These are phyloP conservation scores for Caenorhabditis briggsae DNA, from an alignment of 1,140 invertebrate species.

Conservation along the genomic window DNA sequence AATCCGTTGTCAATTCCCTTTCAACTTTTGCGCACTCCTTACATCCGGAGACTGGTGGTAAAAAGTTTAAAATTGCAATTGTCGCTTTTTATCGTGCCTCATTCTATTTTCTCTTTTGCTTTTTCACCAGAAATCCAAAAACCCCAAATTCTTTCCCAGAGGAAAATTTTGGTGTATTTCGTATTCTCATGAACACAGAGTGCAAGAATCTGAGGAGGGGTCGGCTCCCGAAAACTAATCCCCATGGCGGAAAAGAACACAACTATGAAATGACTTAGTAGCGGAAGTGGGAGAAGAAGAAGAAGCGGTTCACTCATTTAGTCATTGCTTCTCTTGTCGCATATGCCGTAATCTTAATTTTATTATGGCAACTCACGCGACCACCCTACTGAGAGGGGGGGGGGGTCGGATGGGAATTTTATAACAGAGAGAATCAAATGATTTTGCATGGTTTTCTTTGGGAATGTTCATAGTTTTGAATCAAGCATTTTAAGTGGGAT, in stretches of 20 bases:
- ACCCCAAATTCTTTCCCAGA: not conserved
- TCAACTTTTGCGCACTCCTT: slow-evolving; percentile 52
- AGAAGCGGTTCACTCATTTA: slow-evolving; percentile 30
- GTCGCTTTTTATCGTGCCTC: not conserved
- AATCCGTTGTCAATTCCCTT: slow-evolving; percentile 38
- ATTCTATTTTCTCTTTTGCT: not conserved
- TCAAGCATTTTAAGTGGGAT: too few species aligned
- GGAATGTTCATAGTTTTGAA: too few species aligned
- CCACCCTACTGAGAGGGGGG: not conserved
- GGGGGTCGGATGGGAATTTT: not conserved
- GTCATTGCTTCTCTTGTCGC: slow-evolving; percentile 30
- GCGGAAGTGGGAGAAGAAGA: not conserved
- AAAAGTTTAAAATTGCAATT: slow-evolving; percentile 45
- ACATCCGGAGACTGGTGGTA: not conserved
- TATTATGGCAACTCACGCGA: slow-evolving; percentile 48
- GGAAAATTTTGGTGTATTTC: not conserved
- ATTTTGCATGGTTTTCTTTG: not conserved
- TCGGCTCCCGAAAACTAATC: slow-evolving; percentile 14
- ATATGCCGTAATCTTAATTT: slow-evolving; percentile 48
- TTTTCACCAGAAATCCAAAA: not conserved
- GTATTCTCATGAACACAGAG: slow-evolving; percentile 39
- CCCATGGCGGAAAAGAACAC: slow-evolving; percentile 22
- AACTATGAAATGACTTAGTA: slow-evolving; percentile 41
- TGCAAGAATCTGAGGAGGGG: not conserved
- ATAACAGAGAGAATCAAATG: not conserved